These are phyloP conservation scores for Calliopsis andreniformis DNA, from an alignment of 1,140 invertebrate genomes.

Conservation along the genomic window DNA sequence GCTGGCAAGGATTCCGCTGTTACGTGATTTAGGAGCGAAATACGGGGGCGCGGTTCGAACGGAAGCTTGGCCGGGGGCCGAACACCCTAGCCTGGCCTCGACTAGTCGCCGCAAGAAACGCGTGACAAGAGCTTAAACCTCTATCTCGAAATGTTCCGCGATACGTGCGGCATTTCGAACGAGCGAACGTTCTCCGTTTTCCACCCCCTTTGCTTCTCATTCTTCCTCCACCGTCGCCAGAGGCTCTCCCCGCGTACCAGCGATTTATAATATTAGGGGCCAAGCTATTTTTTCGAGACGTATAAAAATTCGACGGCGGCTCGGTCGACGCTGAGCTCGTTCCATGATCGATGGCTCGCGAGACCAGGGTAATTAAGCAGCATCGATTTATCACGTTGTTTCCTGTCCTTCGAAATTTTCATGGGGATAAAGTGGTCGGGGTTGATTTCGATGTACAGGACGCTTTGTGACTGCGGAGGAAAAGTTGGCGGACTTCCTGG, in stretches of 20 bases:
- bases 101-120: neutral
- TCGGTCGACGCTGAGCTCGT: no score
- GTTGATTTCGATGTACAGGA: no score
- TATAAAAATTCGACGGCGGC: no score
- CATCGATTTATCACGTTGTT: conserved; percentile 41
- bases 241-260: no score
- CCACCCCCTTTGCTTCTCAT: neutral
- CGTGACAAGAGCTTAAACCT: conserved; percentile 36
- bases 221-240: no score
- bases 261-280: no score
- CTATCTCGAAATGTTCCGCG: conserved; percentile 12
- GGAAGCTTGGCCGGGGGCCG: conserved; percentile 20
- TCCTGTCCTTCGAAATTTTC: conserved; percentile 5
- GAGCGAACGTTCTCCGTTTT: neutral
- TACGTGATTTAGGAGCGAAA: conserved; percentile 45
- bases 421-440: no score
- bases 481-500: no score
- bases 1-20: conserved; percentile 27
- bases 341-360: conserved; percentile 24
- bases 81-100: neutral
- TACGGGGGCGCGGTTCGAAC: neutral
- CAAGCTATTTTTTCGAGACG: no score
- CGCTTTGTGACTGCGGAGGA: no score
- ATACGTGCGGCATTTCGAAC: conserved; percentile 28
- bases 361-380: conserved; percentile 41